Evolutionary conservation across 2,113 vertebrate genomes (phyloP).

Genomic region (Plestiodon gilberti): DNA sequence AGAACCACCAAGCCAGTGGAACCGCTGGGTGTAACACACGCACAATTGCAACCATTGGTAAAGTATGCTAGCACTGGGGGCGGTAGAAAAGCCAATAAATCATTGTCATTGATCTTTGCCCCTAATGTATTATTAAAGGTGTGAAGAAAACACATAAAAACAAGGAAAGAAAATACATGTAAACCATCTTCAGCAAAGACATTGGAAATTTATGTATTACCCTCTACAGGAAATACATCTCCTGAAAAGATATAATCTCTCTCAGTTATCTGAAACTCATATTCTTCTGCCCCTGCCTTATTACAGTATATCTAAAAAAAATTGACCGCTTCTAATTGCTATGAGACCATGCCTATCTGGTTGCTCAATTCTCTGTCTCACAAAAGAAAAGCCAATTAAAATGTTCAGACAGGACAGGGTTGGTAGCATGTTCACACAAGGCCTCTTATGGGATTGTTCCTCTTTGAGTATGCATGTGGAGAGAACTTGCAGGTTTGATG

Average conservation of each 20-base stretch:
- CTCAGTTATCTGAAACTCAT: background rate
- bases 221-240: background rate
- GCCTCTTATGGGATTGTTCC: no score
- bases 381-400: no score
- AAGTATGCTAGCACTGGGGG: background rate
- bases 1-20: background rate
- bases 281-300: background rate
- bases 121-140: background rate
- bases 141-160: background rate
- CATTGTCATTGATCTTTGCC: background rate
- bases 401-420: no score
- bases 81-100: conserved; percentile 7
- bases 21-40: background rate
- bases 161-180: no score
- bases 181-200: background rate
- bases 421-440: no score
- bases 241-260: background rate
- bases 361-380: no score
- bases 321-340: no score
- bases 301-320: no score
- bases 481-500: no score
- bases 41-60: background rate
- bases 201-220: background rate
- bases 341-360: no score
- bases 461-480: no score